Conservation (phyloP, 2,888 invertebrate genomes). For the Drosophila nr. medialis region DNA sequence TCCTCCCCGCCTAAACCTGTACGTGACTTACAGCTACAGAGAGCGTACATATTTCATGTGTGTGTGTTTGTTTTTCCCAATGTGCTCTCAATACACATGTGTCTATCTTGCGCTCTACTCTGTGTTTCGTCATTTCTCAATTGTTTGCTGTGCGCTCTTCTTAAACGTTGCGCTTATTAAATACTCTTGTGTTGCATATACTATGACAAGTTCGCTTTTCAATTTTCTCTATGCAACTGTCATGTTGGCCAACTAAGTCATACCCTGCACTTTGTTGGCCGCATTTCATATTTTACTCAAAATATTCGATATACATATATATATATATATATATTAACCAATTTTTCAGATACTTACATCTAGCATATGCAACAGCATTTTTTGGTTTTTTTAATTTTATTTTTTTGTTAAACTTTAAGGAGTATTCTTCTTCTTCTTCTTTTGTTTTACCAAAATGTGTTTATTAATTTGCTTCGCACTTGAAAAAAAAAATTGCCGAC, state of each 20-base stretch:
- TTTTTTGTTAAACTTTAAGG: not conserved
- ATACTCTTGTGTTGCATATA: not conserved
- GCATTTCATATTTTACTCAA: not conserved
- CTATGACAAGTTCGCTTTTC: not conserved
- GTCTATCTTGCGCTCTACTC: not conserved
- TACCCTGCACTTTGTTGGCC: not conserved
- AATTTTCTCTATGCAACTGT: not conserved
- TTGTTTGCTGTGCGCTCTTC: not conserved
- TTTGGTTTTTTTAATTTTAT: not conserved
- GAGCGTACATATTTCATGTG: not conserved
- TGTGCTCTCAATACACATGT: not conserved
- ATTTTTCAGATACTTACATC: conserved; percentile 34
- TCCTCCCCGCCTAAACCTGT: not conserved
- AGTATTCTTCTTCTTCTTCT: not conserved
- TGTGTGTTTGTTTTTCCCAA: not conserved
- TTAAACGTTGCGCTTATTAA: conserved; percentile 1
- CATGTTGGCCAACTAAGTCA: no score
- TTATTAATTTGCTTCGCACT: conserved; percentile 6
- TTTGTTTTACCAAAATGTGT: conserved; percentile 9
- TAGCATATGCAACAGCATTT: conserved; percentile 35
- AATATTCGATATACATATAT: conserved; percentile 11
- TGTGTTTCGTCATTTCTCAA: not conserved
- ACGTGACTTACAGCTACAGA: conserved; percentile 1
- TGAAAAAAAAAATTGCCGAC: conserved; percentile 4
- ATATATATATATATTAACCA: no score